phyloP scores from a whole-genome alignment of 2,797 vertebrate species.

The Mastacembelus armatus region DNA sequence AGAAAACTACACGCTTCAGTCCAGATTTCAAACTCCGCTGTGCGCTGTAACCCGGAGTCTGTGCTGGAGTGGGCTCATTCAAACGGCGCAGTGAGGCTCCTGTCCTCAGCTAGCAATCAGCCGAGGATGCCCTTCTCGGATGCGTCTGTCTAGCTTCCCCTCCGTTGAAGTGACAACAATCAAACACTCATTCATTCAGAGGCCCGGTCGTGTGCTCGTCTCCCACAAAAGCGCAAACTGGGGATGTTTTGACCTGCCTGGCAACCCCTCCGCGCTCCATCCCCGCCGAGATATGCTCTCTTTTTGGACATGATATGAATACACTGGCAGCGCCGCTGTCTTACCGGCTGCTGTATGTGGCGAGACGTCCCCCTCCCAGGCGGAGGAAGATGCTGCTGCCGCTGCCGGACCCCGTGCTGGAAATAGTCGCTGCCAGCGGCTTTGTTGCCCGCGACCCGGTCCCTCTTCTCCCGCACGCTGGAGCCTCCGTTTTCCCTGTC shows the following conservation, averaged over 20 bases:
- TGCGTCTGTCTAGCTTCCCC: constrained; percentile 42
- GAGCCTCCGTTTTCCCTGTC: constrained; percentile 83
- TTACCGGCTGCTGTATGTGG: constrained; percentile 85
- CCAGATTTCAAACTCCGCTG: constrained; percentile 41
- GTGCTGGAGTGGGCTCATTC: constrained; percentile 31
- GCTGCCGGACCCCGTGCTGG: constrained; percentile 66
- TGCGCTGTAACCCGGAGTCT: constrained; percentile 38
- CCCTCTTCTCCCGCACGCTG: constrained; percentile 83
- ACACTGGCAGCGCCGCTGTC: constrained; percentile 43
- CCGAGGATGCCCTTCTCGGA: constrained; percentile 49
- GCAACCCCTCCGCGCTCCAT: constrained; percentile 42
- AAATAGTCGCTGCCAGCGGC: constrained; percentile 78
- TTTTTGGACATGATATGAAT: constrained; percentile 18
- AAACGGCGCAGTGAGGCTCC: constrained; percentile 45
- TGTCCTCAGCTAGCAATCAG: constrained; percentile 12
- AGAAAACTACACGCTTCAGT: constrained; percentile 49
- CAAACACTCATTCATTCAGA: constrained; percentile 49
- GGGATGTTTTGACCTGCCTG: constrained; percentile 55
- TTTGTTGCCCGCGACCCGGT: constrained; percentile 78
- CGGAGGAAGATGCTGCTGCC: constrained; percentile 70
- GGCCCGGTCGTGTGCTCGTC: constrained; percentile 56
- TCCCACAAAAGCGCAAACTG: constrained; percentile 24
- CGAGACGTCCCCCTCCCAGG: constrained; percentile 82
- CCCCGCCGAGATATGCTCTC: constrained; percentile 21
- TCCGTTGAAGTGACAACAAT: constrained; percentile 44